phyloP scores from a whole-genome alignment of 2,113 vertebrate species.

The Corythoichthys haematopterus region DNA sequence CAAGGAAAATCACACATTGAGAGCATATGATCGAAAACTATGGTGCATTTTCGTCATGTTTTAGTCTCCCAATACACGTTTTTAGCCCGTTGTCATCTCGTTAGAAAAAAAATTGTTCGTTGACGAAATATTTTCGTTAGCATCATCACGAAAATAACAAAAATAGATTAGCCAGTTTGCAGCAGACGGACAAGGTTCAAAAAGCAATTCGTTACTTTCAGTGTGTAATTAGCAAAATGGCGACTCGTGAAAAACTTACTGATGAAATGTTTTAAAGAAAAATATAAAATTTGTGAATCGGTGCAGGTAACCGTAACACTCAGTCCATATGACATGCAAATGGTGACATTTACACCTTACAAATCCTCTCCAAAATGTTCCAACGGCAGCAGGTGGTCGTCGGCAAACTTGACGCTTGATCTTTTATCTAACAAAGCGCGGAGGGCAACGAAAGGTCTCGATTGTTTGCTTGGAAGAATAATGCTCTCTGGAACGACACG shows the following conservation, averaged over 20 bases:
- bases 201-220: too few species aligned
- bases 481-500: neutral
- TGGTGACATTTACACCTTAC: conserved; percentile 43
- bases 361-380: conserved; percentile 38
- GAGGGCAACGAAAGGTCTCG: conserved; percentile 14
- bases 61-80: too few species aligned
- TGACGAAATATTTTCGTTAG: too few species aligned
- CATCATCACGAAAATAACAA: too few species aligned
- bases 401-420: conserved; percentile 31
- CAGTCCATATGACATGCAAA: conserved; percentile 32
- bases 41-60: too few species aligned
- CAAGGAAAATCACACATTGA: too few species aligned
- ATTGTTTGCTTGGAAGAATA: conserved; percentile 8
- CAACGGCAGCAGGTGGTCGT: conserved; percentile 42
- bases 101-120: too few species aligned
- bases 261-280: neutral
- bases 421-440: conserved; percentile 40
- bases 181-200: too few species aligned
- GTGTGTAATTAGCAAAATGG: neutral
- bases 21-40: too few species aligned
- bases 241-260: neutral
- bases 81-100: too few species aligned
- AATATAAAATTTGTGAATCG: neutral
- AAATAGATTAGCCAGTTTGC: too few species aligned
- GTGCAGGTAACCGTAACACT: neutral